These are phyloP conservation scores for Acropternis orthonyx DNA, from an alignment of 2,797 vertebrate genomes.

Conservation along the genomic window DNA sequence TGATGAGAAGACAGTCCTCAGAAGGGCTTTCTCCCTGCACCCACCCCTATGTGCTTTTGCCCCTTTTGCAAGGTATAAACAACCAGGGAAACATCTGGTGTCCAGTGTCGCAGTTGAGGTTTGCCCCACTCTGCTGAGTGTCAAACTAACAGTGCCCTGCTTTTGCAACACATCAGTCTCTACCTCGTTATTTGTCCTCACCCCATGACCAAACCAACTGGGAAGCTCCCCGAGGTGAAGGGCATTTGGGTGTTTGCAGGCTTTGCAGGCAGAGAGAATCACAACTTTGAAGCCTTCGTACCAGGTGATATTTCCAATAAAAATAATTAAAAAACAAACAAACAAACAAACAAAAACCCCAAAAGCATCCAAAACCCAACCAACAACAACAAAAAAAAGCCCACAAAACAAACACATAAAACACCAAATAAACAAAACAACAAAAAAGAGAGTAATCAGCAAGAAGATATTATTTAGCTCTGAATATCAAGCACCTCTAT, in stretches of 20 bases:
- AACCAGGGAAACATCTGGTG: not conserved
- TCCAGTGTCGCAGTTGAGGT: not conserved
- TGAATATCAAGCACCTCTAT: not conserved
- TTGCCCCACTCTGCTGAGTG: not conserved
- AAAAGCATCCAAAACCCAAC: no score
- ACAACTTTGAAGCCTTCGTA: not conserved
- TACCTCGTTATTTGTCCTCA: not conserved
- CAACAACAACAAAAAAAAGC: no score
- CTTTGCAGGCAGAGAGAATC: not conserved
- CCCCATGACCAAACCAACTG: not conserved
- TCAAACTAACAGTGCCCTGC: not conserved
- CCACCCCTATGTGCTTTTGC: fast-evolving
- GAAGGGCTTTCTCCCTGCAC: not conserved
- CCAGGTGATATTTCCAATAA: not conserved
- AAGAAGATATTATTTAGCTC: not conserved
- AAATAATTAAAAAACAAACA: not conserved
- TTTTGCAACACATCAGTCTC: not conserved
- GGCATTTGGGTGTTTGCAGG: not conserved
- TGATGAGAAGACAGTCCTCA: not conserved
- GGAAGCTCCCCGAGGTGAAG: fast-evolving
- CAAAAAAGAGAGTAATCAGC: not conserved
- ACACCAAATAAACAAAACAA: not conserved
- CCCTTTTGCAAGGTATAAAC: not conserved
- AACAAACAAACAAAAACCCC: not conserved
- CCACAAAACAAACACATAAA: not conserved